These are phyloP conservation scores for Meliscaeva auricollis DNA, from an alignment of 2,888 invertebrate genomes.

Conservation along the genomic window DNA sequence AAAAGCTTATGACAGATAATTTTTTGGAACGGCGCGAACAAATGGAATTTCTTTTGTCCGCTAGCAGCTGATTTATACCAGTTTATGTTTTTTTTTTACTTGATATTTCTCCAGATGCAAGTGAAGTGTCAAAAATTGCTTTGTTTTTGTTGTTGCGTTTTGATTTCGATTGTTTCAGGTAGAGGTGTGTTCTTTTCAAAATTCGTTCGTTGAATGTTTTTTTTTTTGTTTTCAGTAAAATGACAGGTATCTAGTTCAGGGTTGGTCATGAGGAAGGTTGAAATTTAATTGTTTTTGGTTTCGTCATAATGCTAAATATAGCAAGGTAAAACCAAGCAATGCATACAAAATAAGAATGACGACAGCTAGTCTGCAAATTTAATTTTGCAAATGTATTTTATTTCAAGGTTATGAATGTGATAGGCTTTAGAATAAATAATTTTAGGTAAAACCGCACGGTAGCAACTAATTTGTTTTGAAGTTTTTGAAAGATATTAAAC, in stretches of 20 bases:
- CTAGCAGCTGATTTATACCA: constrained; percentile 49
- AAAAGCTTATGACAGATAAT: not conserved
- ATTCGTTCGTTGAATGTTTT: not conserved
- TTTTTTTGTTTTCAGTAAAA: not conserved
- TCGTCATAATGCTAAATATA: constrained; percentile 14
- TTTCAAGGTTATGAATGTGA: no score
- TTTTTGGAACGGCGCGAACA: constrained; percentile 38
- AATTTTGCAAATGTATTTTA: no score
- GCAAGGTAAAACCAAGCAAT: not conserved
- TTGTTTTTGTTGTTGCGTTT: constrained; percentile 36
- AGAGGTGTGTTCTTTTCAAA: not conserved
- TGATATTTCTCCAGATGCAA: constrained; percentile 5
- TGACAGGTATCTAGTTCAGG: constrained; percentile 41
- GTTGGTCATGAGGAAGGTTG: constrained; percentile 43
- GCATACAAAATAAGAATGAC: not conserved
- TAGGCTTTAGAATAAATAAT: no score
- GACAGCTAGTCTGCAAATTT: not conserved
- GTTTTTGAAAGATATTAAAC: no score
- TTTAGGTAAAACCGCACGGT: no score
- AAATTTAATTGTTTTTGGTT: constrained; percentile 1
- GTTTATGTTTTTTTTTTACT: not conserved
- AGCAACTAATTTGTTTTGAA: no score
- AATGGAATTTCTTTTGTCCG: not conserved
- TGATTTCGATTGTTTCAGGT: constrained; percentile 7
- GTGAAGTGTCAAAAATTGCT: not conserved